Evolutionary conservation across 2,797 vertebrate species (phyloP), one percentile per base, ranked within the genome.

Genomic region (Helarctos malayanus): DNA sequence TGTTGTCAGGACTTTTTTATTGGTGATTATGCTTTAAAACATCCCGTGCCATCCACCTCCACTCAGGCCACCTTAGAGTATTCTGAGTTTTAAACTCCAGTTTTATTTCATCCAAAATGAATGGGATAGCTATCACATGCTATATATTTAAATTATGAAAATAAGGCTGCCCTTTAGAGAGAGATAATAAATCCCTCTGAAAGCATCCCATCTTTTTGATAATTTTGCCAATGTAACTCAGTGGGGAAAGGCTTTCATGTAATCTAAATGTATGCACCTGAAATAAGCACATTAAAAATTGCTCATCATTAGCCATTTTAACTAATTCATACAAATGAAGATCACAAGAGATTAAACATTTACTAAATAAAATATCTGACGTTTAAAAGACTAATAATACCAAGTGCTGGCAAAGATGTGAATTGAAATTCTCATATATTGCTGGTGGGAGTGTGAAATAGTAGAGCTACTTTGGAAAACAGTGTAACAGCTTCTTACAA

Each of bases 121-220:
- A 59, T 23, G 32, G 12, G 13, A 41, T n/a, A 71, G 23, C 11
- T 86, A 29, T 32, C 65, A 65, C 27, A 71, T 65, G 23, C 16
- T 73, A 78, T 41, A 49, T 71, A 71, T 76, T 93, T 56, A 90
- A 97, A 69, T 95, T 73, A 69, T 78, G 29, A 92, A 95, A 69
- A 87, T 47, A 56, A 80, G 41, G 11, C 8, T 25, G 18, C 8
- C 2, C 12, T 2, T 94, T 79, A 90, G 59, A 59, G 21, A 76
- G 7, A 59, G 47, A 10, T 45, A 86, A 61, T 65, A 95, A 35
- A 45, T 27, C 59, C 65, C 63, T 93, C 52, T 32, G 2, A 69
- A 78, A 73, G 29, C 7, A 52, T 81, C 2, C 32, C 10, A 52
- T 78, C 41, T 96, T 87, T 93, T 79, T 73, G 45, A 69, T 41